Conservation (phyloP, 2,797 vertebrate genomes). For the Acipenser oxyrinchus region DNA sequence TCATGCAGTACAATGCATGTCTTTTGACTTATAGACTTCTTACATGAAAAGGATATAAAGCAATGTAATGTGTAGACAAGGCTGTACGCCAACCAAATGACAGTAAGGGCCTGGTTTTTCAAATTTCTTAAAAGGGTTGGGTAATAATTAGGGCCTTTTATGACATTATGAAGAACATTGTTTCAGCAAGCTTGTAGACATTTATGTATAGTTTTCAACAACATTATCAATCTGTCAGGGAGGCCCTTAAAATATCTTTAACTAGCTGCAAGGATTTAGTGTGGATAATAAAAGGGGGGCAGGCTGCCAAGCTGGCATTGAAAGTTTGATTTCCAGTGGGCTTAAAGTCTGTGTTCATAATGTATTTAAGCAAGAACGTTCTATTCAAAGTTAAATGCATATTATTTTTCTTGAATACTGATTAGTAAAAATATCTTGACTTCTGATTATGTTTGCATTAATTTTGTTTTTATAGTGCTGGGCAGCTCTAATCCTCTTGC, state of each 20-base stretch:
- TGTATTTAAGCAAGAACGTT: neutral
- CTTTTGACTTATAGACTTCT: too few species aligned
- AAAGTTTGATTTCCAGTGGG: conserved; percentile 7
- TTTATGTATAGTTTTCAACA: too few species aligned
- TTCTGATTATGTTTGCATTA: neutral
- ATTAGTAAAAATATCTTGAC: neutral
- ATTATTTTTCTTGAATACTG: neutral
- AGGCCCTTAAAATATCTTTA: neutral
- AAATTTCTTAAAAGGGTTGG: too few species aligned
- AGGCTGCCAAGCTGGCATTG: neutral
- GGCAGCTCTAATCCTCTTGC: neutral
- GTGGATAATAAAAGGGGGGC: conserved; percentile 1
- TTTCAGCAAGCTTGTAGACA: too few species aligned
- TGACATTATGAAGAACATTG: too few species aligned
- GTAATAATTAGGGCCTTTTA: too few species aligned
- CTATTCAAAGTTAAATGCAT: neutral
- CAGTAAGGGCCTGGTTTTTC: too few species aligned
- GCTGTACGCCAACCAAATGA: too few species aligned
- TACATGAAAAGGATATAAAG: too few species aligned
- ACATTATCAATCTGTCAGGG: neutral
- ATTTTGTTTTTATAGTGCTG: neutral
- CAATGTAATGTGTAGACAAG: too few species aligned
- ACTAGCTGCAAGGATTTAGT: conserved; percentile 1
- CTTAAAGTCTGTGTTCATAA: neutral
- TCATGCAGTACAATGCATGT: too few species aligned